Conservation (phyloP, 2,113 vertebrate species). For the Oenanthe oenanthe region DNA sequence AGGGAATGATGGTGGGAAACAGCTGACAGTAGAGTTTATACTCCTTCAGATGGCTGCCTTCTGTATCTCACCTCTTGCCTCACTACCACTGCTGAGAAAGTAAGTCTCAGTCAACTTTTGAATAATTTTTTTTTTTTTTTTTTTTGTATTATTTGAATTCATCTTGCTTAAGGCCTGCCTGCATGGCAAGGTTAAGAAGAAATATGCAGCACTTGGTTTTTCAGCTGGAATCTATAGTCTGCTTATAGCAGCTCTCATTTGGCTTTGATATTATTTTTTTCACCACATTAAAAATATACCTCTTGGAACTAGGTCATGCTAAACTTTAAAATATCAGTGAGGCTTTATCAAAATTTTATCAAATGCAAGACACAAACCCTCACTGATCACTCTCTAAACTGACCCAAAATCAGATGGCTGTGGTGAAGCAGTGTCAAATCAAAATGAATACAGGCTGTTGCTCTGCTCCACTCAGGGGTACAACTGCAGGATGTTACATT, state of each 20-base stretch:
- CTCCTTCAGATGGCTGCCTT: neutral
- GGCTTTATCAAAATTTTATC: neutral
- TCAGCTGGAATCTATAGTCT: neutral
- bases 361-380: neutral
- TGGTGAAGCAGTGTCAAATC: neutral
- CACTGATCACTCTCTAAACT: neutral
- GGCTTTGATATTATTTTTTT: neutral
- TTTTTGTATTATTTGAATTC: neutral
- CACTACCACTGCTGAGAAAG: neutral
- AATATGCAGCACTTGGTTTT: neutral
- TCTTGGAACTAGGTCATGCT: neutral
- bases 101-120: neutral
- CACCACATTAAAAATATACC: neutral
- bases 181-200: neutral
- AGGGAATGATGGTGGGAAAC: neutral
- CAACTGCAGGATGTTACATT: accelerated
- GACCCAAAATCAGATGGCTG: neutral
- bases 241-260: neutral
- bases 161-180: neutral
- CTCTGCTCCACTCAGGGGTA: neutral
- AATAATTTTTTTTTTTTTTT: neutral
- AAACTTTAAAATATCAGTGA: neutral
- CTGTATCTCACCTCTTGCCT: neutral
- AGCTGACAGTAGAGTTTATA: neutral
- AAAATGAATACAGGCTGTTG: neutral